These are phyloP conservation scores for Puma concolor DNA, from an alignment of 2,113 vertebrate genomes.

Conservation along the genomic window DNA sequence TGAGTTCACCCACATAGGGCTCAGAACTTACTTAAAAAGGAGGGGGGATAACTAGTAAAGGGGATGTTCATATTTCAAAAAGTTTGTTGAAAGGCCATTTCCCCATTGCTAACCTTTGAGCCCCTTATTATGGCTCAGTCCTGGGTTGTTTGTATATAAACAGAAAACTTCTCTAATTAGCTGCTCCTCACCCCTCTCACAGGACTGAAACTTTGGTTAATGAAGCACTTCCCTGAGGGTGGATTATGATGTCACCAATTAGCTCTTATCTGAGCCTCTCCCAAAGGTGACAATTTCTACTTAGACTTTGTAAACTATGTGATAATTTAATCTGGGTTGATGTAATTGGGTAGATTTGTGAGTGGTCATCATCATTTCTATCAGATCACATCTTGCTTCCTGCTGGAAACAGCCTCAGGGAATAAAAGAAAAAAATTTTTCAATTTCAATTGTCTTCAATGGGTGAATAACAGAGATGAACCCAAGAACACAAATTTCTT, in stretches of 20 bases:
- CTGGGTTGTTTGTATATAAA: constrained; percentile 46
- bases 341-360: constrained; percentile 49
- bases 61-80: constrained; percentile 38
- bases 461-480: constrained; percentile 18
- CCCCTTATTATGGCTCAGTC: neutral
- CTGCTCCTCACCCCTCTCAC: neutral
- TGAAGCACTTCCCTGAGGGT: constrained; percentile 32
- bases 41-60: neutral
- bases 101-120: constrained; percentile 35
- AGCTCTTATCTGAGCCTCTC: constrained; percentile 69
- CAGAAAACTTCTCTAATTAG: constrained; percentile 57
- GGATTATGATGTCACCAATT: constrained; percentile 49
- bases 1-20: neutral
- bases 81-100: constrained; percentile 30
- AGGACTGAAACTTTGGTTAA: constrained; percentile 46
- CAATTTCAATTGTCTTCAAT: constrained; percentile 4
- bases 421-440: constrained; percentile 61
- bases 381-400: constrained; percentile 39
- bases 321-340: constrained; percentile 55
- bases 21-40: neutral
- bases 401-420: constrained; percentile 37
- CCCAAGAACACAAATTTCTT: neutral
- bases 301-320: constrained; percentile 49
- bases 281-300: constrained; percentile 62
- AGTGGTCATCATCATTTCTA: neutral